Evolutionary conservation across 2,113 vertebrate species (phyloP).

Genomic region (Sitta europaea): DNA sequence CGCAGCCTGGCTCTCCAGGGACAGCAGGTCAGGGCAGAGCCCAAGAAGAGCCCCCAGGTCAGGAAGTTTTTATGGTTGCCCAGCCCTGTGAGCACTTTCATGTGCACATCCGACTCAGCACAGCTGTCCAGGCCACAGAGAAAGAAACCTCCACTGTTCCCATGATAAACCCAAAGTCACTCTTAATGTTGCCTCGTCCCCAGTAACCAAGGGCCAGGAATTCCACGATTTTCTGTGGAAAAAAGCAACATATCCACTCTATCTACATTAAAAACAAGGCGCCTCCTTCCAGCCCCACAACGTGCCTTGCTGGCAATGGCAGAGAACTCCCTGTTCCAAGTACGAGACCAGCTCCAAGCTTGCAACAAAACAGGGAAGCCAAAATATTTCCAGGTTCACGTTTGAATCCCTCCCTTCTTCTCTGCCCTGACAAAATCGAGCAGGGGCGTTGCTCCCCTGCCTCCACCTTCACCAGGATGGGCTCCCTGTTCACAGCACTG

Average conservation of each 20-base stretch:
- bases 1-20: neutral
- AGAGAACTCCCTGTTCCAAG: slow-evolving; percentile 5
- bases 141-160: slow-evolving; percentile 19
- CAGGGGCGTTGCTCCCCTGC: neutral
- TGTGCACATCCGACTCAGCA: neutral
- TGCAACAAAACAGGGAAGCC: neutral
- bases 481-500: neutral
- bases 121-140: slow-evolving; percentile 17
- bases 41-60: neutral
- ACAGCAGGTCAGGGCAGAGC: neutral
- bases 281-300: neutral
- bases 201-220: neutral
- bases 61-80: neutral
- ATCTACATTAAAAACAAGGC: neutral
- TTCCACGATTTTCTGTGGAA: neutral
- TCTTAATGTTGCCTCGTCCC: neutral
- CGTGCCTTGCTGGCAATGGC: neutral
- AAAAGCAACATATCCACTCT: neutral
- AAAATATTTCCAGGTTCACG: slow-evolving; percentile 39
- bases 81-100: slow-evolving; percentile 21
- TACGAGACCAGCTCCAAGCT: neutral
- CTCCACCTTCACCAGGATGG: neutral
- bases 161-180: neutral
- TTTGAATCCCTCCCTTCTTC: slow-evolving; percentile 5
- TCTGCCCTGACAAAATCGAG: neutral